phyloP scores from a whole-genome alignment of 2,888 invertebrate species.

The Tricholauxania praeusta region DNA sequence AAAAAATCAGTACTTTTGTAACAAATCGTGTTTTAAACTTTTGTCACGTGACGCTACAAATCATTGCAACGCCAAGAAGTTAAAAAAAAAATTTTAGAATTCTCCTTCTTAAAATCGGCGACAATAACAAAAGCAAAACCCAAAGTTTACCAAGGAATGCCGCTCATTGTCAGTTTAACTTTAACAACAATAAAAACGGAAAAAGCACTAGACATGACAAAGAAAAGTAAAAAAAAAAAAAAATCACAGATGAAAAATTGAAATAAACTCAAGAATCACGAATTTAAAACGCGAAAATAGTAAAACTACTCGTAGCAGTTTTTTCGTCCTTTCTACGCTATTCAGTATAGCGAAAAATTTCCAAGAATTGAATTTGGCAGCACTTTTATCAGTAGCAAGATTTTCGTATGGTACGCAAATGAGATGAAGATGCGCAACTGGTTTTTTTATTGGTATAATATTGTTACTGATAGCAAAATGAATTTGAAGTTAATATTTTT shows the following conservation, averaged over 20 bases:
- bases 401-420: constrained; percentile 27
- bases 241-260: neutral
- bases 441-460: too few species aligned
- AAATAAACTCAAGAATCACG: constrained; percentile 57
- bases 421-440: constrained; percentile 23
- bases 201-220: constrained; percentile 20
- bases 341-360: constrained; percentile 45
- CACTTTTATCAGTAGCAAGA: constrained; percentile 27
- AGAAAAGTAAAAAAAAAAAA: constrained; percentile 14
- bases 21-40: constrained; percentile 65
- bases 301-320: constrained; percentile 5
- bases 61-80: constrained; percentile 53
- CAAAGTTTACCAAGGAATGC: constrained; percentile 33
- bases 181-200: constrained; percentile 24
- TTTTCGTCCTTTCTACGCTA: neutral
- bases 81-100: constrained; percentile 20
- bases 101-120: neutral
- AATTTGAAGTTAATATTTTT: too few species aligned
- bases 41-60: constrained; percentile 68
- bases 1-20: constrained; percentile 33
- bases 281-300: constrained; percentile 44
- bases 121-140: constrained; percentile 35
- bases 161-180: constrained; percentile 44
- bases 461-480: too few species aligned
- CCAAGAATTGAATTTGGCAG: constrained; percentile 45